Conservation (phyloP, 2,888 invertebrate species). For the Syrphus vitripennis region DNA sequence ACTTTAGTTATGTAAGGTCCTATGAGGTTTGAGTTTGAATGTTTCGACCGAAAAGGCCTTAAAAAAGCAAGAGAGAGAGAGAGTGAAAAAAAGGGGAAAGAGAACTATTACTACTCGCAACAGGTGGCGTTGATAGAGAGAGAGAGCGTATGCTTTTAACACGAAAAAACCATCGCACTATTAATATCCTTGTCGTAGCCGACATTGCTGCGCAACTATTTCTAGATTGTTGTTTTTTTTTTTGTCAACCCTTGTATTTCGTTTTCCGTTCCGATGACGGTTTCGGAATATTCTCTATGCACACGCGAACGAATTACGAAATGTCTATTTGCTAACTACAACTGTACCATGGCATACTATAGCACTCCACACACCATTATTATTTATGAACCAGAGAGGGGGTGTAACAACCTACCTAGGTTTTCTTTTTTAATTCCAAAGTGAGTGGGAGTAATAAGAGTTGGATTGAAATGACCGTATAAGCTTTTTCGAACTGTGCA, state of each 20-base stretch:
- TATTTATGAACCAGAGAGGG: constrained; percentile 41
- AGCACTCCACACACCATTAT: constrained; percentile 54
- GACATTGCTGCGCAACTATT: constrained; percentile 18
- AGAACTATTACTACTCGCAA: constrained; percentile 30
- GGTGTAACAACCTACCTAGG: too few species aligned
- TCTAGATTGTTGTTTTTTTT: neutral
- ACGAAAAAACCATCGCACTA: constrained; percentile 41
- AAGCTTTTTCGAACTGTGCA: constrained; percentile 2
- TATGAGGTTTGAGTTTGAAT: neutral
- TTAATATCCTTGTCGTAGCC: constrained; percentile 56
- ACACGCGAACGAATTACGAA: constrained; percentile 55
- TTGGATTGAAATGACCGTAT: neutral
- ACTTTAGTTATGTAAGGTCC: too few species aligned
- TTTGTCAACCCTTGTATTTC: neutral
- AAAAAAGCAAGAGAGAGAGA: neutral
- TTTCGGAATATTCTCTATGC: constrained; percentile 51
- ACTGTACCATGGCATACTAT: neutral
- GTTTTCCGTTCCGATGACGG: constrained; percentile 34
- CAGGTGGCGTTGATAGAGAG: constrained; percentile 58
- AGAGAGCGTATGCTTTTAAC: constrained; percentile 37
- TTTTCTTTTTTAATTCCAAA: constrained; percentile 9
- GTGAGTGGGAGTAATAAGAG: neutral
- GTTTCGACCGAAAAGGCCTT: neutral
- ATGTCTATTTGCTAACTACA: constrained; percentile 7
- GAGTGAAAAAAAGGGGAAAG: too few species aligned